phyloP scores from a whole-genome alignment of 2,113 vertebrate species.

The Tamias sibiricus region DNA sequence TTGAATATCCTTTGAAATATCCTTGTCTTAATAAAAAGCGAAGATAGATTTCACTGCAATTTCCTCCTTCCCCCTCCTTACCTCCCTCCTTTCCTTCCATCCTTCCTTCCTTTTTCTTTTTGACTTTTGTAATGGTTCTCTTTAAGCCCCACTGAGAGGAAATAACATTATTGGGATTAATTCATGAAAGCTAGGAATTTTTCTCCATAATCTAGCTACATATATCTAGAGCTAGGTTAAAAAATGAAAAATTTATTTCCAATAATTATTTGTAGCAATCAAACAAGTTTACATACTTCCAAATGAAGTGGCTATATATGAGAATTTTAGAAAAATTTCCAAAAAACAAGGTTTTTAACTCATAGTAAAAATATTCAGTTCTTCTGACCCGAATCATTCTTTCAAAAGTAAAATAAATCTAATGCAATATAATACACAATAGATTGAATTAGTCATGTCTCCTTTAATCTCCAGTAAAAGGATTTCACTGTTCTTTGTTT shows the following conservation, averaged over 20 bases:
- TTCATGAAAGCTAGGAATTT: not conserved
- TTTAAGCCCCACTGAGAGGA: not conserved
- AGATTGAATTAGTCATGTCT: not conserved
- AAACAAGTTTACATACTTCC: not conserved
- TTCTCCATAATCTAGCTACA: not conserved
- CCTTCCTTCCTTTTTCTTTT: not conserved
- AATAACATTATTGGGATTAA: not conserved
- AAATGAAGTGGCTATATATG: not conserved
- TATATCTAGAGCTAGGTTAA: not conserved
- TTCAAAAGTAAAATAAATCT: slow-evolving; percentile 28
- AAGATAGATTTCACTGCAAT: not conserved
- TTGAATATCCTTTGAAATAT: not conserved
- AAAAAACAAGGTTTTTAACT: not conserved
- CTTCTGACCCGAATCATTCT: not conserved
- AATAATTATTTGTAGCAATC: not conserved
- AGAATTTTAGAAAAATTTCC: not conserved
- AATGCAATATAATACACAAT: not conserved
- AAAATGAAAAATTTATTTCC: not conserved
- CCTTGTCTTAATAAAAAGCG: not conserved
- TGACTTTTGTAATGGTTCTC: not conserved
- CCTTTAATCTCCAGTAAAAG: not conserved
- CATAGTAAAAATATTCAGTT: not conserved
- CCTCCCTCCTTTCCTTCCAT: too few relatives aligned
- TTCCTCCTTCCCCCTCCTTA: not conserved
- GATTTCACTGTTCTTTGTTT: not conserved